Base-by-base conservation (phyloP, 1,140 invertebrate species). In the Harlomillsia oculata region DNA sequence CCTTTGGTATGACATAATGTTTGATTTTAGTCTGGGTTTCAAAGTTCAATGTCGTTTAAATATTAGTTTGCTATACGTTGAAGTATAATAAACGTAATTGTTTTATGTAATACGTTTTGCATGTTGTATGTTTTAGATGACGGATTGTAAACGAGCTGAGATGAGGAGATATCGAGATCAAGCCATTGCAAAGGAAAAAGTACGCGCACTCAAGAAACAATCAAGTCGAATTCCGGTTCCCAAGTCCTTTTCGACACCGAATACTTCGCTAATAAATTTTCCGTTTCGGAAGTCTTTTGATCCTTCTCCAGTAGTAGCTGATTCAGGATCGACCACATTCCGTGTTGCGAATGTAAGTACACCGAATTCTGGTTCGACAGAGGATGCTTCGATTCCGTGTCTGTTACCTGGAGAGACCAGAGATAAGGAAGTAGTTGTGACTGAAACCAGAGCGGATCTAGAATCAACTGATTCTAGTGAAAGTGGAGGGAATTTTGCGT, bases 121-220 rank as follows among this genome's bases (percentile, higher is more conserved):
- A 14, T 16, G 21, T 56, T 48, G 5, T 41, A 26, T 39, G 34
- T n/a, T 68, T 63, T 65, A 81, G 79, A 72, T 80, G 67, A 79
- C 77, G 9, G 73, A 77, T 61, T 73, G 77, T 67, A 71, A 76
- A 50, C 71, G 74, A 48, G 74, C 76, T 64, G 80, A 83, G 69
- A 81, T 82, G 76, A 72, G 74, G 51, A 77, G 77, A 54, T 82
- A 81, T 63, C 80, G 76, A 62, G 70, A 79, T 50, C 65, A 81
- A 36, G 80, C 81, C 9, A 64, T 79, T 60, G 74, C 75, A 64
- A 73, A 80, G 5, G 53, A 56, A 30, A 48, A 28, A n/a, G 1
- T 6, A n/a, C 44, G 16, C 1, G n/a, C 23, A 26, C 20, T 32
- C 34, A 21, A 34, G 6, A 45, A 45, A 25, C 21, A 18, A 28